phyloP scores from a whole-genome alignment of 2,797 vertebrate genomes.

The Acanthornis magna region DNA sequence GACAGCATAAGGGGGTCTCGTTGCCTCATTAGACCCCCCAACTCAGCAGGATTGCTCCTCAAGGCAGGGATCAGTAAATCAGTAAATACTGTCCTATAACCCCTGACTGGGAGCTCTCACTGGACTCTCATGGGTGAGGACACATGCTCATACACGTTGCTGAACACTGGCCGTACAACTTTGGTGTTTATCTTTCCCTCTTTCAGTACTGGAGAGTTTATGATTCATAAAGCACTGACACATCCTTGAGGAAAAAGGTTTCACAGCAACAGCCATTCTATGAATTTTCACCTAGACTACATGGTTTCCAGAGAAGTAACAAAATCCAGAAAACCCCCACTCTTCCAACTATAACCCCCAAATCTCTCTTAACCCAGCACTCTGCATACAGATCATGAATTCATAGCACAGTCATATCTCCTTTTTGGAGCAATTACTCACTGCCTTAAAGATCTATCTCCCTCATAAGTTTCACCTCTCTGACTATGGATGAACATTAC shows the following conservation, averaged over 20 bases:
- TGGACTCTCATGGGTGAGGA: not conserved
- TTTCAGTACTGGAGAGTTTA: not conserved
- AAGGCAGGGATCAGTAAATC: fast-evolving
- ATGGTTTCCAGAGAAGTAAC: not conserved
- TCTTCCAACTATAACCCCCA: not conserved
- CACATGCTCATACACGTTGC: fast-evolving
- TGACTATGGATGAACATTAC: not conserved
- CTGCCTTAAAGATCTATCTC: not conserved
- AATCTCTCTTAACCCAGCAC: not conserved
- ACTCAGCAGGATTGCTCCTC: not conserved
- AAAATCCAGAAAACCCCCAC: not conserved
- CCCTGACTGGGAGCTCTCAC: not conserved
- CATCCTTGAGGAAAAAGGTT: not conserved
- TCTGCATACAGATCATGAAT: not conserved
- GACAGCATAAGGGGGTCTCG: fast-evolving
- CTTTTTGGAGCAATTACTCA: not conserved
- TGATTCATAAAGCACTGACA: not conserved
- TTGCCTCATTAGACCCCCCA: fast-evolving
- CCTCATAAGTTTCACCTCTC: not conserved
- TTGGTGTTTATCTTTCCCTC: not conserved
- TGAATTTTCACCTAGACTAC: not conserved
- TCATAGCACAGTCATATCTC: not conserved
- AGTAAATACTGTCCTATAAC: not conserved
- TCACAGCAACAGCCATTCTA: not conserved
- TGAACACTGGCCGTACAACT: not conserved